Percentiles rank a stretch among this genome's conserved stretches.
phyloP scores from a whole-genome alignment of 2,113 vertebrate genomes.

The Scophthalmus maximus region DNA sequence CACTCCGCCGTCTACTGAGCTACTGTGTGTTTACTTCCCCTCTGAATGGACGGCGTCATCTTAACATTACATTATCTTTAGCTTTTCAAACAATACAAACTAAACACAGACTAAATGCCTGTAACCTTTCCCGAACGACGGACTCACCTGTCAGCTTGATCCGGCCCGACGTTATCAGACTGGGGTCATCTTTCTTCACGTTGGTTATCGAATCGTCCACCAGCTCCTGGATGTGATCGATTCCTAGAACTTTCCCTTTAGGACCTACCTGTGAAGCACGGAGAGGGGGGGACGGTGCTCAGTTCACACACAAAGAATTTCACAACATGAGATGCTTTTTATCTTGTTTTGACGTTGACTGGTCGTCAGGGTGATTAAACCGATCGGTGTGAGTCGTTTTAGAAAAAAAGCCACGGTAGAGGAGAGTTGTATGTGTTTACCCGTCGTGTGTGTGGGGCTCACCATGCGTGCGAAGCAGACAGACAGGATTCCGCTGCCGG shows the following conservation, averaged over 20 bases:
- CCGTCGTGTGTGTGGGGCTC: conserved; percentile 73
- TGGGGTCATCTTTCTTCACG: conserved; percentile 95
- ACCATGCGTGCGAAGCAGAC: conserved; percentile 98
- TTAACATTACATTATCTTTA: no score
- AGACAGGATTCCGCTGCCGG: conserved; percentile 97
- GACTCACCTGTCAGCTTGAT: conserved; percentile 91
- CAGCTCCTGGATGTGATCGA: conserved; percentile 99
- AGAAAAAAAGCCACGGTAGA: conserved; percentile 21
- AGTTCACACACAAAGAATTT: background rate
- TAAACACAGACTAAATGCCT: background rate
- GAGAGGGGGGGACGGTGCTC: background rate
- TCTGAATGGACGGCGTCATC: no score
- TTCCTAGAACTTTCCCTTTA: conserved; percentile 96
- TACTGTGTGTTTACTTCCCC: no score
- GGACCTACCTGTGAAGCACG: conserved; percentile 90
- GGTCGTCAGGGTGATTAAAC: background rate
- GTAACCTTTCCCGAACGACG: background rate
- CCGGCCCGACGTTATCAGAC: conserved; percentile 93
- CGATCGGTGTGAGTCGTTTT: no score
- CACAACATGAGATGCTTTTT: background rate
- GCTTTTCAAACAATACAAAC: background rate
- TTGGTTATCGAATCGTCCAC: conserved; percentile 97
- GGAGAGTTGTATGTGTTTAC: conserved; percentile 55
- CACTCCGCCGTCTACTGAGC: no score
- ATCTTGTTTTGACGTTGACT: background rate